Conservation (phyloP, 2,888 invertebrate species). For the Stenodera caucasica region DNA sequence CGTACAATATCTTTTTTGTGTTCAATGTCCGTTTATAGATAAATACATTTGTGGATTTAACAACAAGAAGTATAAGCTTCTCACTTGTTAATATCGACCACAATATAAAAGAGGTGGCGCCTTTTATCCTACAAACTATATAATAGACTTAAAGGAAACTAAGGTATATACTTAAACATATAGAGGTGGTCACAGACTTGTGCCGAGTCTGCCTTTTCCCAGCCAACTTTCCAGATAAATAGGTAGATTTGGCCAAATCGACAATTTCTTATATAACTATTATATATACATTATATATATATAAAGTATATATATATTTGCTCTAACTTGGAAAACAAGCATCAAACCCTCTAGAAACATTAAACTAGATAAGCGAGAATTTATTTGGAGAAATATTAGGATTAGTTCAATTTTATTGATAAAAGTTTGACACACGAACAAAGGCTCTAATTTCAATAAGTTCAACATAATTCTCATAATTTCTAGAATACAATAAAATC, state of each 20-base stretch:
- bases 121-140: constrained; percentile 46
- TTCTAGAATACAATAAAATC: no score
- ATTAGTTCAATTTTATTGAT: constrained; percentile 15
- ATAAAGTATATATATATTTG: constrained; percentile 11
- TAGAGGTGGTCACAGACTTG: constrained; percentile 44
- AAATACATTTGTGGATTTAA: not conserved
- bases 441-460: not conserved
- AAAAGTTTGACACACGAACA: constrained; percentile 2
- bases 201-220: constrained; percentile 39
- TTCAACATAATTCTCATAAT: no score
- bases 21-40: not conserved
- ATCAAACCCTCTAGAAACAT: not conserved
- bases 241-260: constrained; percentile 30
- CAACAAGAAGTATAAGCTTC: constrained; percentile 8
- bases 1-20: no score
- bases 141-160: constrained; percentile 43
- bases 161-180: constrained; percentile 44
- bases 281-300: no score
- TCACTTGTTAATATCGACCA: constrained; percentile 32
- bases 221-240: constrained; percentile 42
- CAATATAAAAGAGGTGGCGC: constrained; percentile 43
- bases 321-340: constrained; percentile 12
- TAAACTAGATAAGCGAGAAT: constrained; percentile 15
- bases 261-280: constrained; percentile 24
- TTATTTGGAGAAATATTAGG: constrained; percentile 9